Evolutionary conservation across 2,113 vertebrate genomes (phyloP).

Genomic region (Himantopus leucocephalus): DNA sequence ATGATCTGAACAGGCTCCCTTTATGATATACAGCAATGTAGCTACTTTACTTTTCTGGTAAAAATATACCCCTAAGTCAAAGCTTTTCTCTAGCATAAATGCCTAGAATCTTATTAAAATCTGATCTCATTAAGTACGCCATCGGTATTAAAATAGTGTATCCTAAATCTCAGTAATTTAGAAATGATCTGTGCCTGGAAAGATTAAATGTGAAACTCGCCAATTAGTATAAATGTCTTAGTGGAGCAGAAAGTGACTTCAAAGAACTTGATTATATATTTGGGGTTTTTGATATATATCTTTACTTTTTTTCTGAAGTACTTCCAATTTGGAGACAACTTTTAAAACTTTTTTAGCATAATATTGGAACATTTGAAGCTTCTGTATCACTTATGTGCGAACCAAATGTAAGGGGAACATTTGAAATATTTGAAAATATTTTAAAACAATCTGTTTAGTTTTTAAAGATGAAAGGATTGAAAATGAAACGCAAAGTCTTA

Average conservation of each 20-base stretch:
- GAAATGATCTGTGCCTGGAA: conserved; percentile 1
- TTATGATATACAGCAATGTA: not conserved
- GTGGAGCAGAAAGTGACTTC: conserved; percentile 26
- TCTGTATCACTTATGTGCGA: not conserved
- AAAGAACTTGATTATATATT: conserved; percentile 12
- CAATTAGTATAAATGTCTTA: conserved; percentile 26
- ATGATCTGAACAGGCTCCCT: not conserved
- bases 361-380: not conserved
- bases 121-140: not conserved
- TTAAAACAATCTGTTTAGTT: not conserved
- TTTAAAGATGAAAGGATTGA: not conserved
- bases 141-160: conserved; percentile 12
- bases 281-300: not conserved
- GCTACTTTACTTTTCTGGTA: not conserved
- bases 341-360: not conserved
- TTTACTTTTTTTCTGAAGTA: not conserved
- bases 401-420: not conserved
- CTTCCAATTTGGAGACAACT: not conserved
- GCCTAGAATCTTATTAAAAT: not conserved
- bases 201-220: conserved; percentile 24
- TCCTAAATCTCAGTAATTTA: not conserved
- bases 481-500: not conserved
- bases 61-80: not conserved
- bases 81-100: not conserved
- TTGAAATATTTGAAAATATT: not conserved